A percentile compares a stretch with the other conserved stretches of the same genome.
Conservation (phyloP, 2,797 vertebrate genomes). For the Dryobates pubescens region DNA sequence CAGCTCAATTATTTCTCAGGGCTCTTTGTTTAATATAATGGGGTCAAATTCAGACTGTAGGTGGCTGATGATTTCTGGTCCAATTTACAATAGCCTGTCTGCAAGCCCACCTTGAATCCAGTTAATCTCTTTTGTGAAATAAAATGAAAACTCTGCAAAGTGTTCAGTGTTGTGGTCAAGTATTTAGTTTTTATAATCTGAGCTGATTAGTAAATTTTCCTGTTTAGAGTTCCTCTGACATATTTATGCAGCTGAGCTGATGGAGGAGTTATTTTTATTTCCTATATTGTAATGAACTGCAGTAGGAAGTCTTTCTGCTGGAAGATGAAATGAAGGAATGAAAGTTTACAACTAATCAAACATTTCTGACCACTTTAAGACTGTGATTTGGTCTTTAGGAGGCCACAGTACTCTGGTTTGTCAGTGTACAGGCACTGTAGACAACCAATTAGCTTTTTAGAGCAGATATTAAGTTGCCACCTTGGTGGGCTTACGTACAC, state of each 20-base stretch:
- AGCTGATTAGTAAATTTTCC: slow-evolving; percentile 1
- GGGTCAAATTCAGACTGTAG: slow-evolving; percentile 66
- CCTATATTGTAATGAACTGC: background rate
- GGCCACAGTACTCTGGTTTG: background rate
- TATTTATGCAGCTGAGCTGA: background rate
- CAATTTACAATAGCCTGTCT: slow-evolving; percentile 65
- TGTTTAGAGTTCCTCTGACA: background rate
- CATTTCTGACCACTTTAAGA: background rate
- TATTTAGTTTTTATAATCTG: slow-evolving; percentile 28
- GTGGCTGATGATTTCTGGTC: slow-evolving; percentile 60
- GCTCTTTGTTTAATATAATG: slow-evolving; percentile 74
- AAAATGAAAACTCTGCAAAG: slow-evolving; percentile 44
- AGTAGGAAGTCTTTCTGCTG: background rate
- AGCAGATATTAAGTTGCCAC: background rate
- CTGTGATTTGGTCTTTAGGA: background rate
- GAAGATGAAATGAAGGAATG: background rate
- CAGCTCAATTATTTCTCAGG: slow-evolving; percentile 69
- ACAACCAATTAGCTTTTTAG: background rate
- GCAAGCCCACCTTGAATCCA: slow-evolving; percentile 41
- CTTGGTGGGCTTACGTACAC: background rate
- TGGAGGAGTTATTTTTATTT: slow-evolving; percentile 2
- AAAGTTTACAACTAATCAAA: background rate
- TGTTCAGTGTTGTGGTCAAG: background rate
- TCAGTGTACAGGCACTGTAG: background rate
- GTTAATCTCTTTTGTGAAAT: slow-evolving; percentile 52